Evolutionary conservation across 2,888 invertebrate species (phyloP).

Genomic region (Drosophila prolongata): DNA sequence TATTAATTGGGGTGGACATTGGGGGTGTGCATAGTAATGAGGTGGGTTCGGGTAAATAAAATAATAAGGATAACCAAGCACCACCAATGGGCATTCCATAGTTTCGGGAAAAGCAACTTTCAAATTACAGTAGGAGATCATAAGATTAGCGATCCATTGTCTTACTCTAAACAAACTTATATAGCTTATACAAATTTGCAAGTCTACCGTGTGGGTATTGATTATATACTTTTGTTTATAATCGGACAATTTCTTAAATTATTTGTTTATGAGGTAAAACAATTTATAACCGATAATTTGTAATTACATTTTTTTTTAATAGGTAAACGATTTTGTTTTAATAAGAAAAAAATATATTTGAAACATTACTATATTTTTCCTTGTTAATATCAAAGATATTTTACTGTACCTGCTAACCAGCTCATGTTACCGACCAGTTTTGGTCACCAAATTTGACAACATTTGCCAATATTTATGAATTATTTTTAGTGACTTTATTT

Average conservation of each 20-base stretch:
- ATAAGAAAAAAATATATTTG: no score
- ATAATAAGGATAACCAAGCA: constrained; percentile 32
- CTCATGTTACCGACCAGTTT: constrained; percentile 26
- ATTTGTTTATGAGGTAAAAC: no score
- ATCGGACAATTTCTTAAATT: no score
- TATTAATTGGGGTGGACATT: constrained; percentile 64
- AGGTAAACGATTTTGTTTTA: no score
- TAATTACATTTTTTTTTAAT: no score
- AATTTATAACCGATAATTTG: no score
- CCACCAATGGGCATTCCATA: not conserved
- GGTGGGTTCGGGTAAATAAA: constrained; percentile 22
- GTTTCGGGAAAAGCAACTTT: constrained; percentile 24
- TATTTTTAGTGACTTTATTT: constrained; percentile 4
- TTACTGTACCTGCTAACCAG: constrained; percentile 54
- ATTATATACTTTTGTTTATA: no score
- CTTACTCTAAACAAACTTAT: no score
- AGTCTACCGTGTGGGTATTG: no score
- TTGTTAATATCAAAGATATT: not conserved
- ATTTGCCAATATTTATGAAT: constrained; percentile 60
- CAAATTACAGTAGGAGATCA: constrained; percentile 5
- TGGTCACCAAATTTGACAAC: constrained; percentile 57
- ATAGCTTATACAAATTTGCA: no score
- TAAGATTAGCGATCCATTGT: no score
- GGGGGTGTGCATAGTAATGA: constrained; percentile 43
- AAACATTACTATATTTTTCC: no score